Base-by-base conservation (phyloP, 2,113 vertebrate genomes). In the Smithornis capensis region DNA sequence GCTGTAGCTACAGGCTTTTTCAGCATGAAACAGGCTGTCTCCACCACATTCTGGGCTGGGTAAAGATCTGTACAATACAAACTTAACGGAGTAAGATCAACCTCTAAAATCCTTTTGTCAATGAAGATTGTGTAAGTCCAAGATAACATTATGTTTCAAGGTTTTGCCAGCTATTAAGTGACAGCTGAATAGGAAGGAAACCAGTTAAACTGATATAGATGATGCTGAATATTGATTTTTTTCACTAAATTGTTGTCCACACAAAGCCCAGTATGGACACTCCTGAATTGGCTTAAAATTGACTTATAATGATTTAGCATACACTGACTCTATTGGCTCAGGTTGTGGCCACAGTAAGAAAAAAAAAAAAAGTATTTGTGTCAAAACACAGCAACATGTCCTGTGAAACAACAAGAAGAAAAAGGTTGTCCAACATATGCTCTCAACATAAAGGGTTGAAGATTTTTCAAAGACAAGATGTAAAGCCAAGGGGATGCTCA, bases 221-320 rank as follows among this genome's bases (percentile, higher is more conserved):
- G 38, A 96, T 31, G 71, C 35, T 31, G 42, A 92, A 80, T 56
- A 97, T 91, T 63, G 93, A 96, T 96, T 96, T 95, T 80, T 60
- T 95, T 55, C 82, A 88, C 85, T 96, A 83, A 95, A 95, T 49
- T 89, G 75, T 88, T 92, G 71, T 92, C 86, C 75, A 74, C 60
- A 88, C 83, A 94, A 97, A 67, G 28, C 42, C 28, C 83, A 45
- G 59, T n/a, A 64, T 45, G 76, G 90, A 94, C 79, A 93, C 62
- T 83, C 42, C 35, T 64, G 44, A 91, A 94, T 49, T 83, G 64
- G 63, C 67, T 95, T 93, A 91, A 77, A 93, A 88, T 95, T 83
- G 87, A 83, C 71, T 96, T 83, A 67, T 9, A 95, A 67, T 88
- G 95, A 94, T 68, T 90, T 71, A 95, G 55, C 44, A 76, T 71